Evolutionary conservation across 2,888 invertebrate species (phyloP).

Genomic region (Apodemia hepburni): DNA sequence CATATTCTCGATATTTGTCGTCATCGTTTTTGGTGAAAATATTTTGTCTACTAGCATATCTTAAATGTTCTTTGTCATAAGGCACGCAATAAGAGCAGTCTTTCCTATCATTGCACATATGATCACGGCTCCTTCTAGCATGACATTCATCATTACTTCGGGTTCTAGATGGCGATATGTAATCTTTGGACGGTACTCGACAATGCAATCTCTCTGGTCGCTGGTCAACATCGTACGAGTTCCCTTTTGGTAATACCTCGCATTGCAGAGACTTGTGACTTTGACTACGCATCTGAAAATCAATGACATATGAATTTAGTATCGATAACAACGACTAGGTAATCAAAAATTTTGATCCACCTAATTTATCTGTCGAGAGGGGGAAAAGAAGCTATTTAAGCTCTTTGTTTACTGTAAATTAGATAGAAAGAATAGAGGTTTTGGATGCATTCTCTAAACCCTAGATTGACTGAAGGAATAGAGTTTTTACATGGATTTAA

Average conservation of each 20-base stretch:
- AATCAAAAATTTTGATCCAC: no score
- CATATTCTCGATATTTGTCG: slow-evolving; percentile 44
- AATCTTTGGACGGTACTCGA: slow-evolving; percentile 44
- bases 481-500: no score
- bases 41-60: slow-evolving; percentile 50
- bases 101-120: slow-evolving; percentile 33
- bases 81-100: slow-evolving; percentile 40
- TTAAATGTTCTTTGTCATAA: slow-evolving; percentile 41
- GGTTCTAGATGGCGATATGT: slow-evolving; percentile 42
- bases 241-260: slow-evolving; percentile 45
- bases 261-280: slow-evolving; percentile 71
- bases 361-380: no score
- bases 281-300: slow-evolving; percentile 52
- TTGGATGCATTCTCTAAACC: no score
- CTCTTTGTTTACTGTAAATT: no score
- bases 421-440: no score
- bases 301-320: background rate
- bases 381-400: no score
- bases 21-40: slow-evolving; percentile 38
- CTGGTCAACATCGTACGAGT: slow-evolving; percentile 41
- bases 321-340: no score
- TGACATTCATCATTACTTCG: slow-evolving; percentile 52
- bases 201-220: slow-evolving; percentile 42
- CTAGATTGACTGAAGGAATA: no score
- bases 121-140: slow-evolving; percentile 41